These are phyloP conservation scores for Chlamydotis undulata DNA, from an alignment of 2,113 vertebrate species.

Conservation along the genomic window DNA sequence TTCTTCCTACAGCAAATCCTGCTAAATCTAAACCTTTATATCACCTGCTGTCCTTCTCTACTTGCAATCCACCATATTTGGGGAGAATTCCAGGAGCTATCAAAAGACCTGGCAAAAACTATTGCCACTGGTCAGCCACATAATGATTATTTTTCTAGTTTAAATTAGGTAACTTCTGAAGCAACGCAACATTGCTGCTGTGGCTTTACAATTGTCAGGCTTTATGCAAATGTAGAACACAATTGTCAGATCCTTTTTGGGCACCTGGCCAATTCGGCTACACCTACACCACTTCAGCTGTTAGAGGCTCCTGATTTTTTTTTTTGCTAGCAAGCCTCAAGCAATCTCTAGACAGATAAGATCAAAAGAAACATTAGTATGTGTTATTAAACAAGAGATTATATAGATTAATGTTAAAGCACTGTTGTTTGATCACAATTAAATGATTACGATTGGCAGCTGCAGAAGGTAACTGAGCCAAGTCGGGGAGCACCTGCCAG, in stretches of 20 bases:
- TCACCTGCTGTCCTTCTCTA: neutral
- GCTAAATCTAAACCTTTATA: neutral
- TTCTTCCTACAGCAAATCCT: neutral
- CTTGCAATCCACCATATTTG: neutral
- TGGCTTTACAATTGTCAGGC: neutral
- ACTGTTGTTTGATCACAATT: slow-evolving; percentile 29
- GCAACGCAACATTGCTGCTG: neutral
- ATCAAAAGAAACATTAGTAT: slow-evolving; percentile 68
- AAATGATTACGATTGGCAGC: slow-evolving; percentile 57
- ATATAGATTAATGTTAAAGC: slow-evolving; percentile 46
- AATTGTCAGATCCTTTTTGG: slow-evolving; percentile 22
- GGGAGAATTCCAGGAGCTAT: neutral
- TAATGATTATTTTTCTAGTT: neutral
- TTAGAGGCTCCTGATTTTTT: neutral
- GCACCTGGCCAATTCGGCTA: slow-evolving; percentile 43
- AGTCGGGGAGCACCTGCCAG: neutral
- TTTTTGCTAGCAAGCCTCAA: slow-evolving; percentile 47
- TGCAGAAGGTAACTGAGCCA: neutral
- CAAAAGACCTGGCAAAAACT: neutral
- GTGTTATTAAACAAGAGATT: slow-evolving; percentile 66
- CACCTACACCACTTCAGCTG: slow-evolving; percentile 51
- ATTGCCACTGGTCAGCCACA: neutral
- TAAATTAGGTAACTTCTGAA: neutral
- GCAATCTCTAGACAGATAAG: slow-evolving; percentile 56
- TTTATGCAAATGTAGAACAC: neutral